Evolutionary conservation across 23 tunicate genomes (phyloP), one percentile per base, ranked within the genome.

Genomic region (Halocynthia aurantium): DNA sequence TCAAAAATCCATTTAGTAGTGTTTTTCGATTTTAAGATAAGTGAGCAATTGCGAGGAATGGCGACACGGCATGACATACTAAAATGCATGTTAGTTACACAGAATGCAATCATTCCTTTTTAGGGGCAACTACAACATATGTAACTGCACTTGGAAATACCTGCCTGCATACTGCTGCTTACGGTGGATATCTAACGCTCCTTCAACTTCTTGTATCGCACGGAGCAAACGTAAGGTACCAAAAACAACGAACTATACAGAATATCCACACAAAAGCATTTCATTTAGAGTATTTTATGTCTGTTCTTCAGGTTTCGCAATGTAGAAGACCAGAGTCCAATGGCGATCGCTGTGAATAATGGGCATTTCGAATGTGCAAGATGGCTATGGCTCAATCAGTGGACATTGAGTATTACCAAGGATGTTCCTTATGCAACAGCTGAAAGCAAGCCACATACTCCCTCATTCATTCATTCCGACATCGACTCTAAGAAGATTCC

Each of bases 321-420:
- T 51, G 49, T 85, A 22, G 80, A 80, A 17, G 79, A 72, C 15
- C 70, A 76, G 19, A 72, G 88, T 5, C 68, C 96, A 6, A 40
- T 89, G 62, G 96, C 84, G 50, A 13, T 89, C 7, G 96, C 96
- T 11, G 85, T 75, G 7, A 50, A 74, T 20, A 22, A 69, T 31
- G 80, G 85, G 0, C 81, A 72, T 75, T 73, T 89, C 53, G 96
- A 89, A 12, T 89, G 88, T 55, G 96, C 96, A 8, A 60, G 88
- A 57, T 89, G 96, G 96, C 75, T 89, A 49, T 89, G 96, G 96
- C 65, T 89, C 8, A 84, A 89, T 68, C 96, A 89, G 63, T 89
- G 96, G 96, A 84, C 96, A 10, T 50, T 76, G 50, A 69, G 69
- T 53, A 76, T 80, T 15, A 81, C 95, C 5, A 51, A 67, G 13